A percentile compares a stretch with the other conserved stretches of the same genome.
These are phyloP conservation scores for Amiota minor DNA, from an alignment of 2,888 invertebrate genomes.

Conservation along the genomic window DNA sequence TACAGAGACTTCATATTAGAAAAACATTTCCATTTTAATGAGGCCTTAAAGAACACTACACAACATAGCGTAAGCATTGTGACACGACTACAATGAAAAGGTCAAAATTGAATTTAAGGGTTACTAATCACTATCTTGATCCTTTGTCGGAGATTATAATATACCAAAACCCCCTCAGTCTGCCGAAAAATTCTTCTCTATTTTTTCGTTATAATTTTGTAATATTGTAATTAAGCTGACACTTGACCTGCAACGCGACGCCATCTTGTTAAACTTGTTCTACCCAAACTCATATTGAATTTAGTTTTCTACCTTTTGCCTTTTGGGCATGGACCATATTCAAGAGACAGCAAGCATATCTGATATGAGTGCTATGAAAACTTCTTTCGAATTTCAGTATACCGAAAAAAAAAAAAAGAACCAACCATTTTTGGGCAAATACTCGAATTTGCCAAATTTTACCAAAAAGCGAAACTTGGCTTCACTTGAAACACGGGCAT, in stretches of 20 bases:
- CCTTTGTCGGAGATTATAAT: too few relatives aligned
- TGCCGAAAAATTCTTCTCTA: not conserved
- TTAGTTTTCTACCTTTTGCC: too few relatives aligned
- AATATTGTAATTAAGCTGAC: not conserved
- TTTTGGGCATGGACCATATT: not conserved
- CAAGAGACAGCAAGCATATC: not conserved
- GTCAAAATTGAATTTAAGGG: too few relatives aligned
- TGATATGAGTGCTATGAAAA: not conserved
- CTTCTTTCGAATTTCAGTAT: not conserved
- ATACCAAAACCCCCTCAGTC: not conserved
- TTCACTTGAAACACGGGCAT: too few relatives aligned
- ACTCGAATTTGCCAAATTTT: not conserved
- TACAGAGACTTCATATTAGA: too few relatives aligned
- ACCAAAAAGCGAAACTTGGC: too few relatives aligned
- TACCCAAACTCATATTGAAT: too few relatives aligned
- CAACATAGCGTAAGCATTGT: too few relatives aligned
- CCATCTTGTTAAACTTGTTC: not conserved
- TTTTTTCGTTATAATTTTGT: not conserved
- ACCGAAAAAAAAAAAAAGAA: not conserved
- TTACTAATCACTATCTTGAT: too few relatives aligned
- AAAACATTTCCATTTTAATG: too few relatives aligned
- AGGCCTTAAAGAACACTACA: too few relatives aligned
- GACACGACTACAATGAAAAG: too few relatives aligned
- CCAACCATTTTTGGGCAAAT: not conserved
- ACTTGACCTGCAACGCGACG: conserved; percentile 8